phyloP scores from a whole-genome alignment of 2,797 vertebrate species.

The Etheostoma nigrum region DNA sequence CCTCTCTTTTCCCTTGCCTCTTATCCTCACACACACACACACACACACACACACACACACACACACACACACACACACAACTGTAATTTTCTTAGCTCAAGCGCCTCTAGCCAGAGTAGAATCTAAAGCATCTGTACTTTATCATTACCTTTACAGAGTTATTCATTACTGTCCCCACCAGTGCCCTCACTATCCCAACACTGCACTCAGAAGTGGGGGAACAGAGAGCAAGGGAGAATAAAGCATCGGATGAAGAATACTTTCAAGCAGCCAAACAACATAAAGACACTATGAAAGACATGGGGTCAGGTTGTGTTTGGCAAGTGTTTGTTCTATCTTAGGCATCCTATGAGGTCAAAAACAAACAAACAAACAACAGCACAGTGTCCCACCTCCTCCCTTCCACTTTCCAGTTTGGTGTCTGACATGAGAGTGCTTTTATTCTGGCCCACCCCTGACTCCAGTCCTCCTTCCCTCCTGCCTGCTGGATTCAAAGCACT shows the following conservation, averaged over 20 bases:
- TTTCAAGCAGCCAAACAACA: slow-evolving; percentile 58
- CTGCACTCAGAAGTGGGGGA: slow-evolving; percentile 39
- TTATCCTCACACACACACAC: slow-evolving; percentile 30
- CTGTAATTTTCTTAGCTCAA: slow-evolving; percentile 79
- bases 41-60: slow-evolving; percentile 8
- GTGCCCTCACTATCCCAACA: slow-evolving; percentile 65
- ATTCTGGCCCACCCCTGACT: slow-evolving; percentile 56
- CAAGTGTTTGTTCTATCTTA: slow-evolving; percentile 7
- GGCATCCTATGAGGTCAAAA: slow-evolving; percentile 57
- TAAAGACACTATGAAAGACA: slow-evolving; percentile 38
- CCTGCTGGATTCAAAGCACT: slow-evolving; percentile 67
- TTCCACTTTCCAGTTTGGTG: slow-evolving; percentile 39
- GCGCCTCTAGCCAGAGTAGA: slow-evolving; percentile 73
- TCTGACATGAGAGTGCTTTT: slow-evolving; percentile 57
- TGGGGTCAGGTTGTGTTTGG: slow-evolving; percentile 58
- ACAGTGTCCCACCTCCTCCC: slow-evolving; percentile 18
- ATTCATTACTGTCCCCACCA: slow-evolving; percentile 81
- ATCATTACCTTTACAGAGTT: slow-evolving; percentile 83
- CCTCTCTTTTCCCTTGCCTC: slow-evolving; percentile 37
- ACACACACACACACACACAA: slow-evolving; percentile 25
- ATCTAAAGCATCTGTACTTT: slow-evolving; percentile 79
- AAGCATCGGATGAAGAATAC: slow-evolving; percentile 42
- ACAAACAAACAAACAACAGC: slow-evolving; percentile 53
- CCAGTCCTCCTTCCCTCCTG: slow-evolving; percentile 35
- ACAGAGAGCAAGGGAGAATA: slow-evolving; percentile 24